Base-by-base conservation (phyloP, 2,797 vertebrate species). In the Lacerta viridis region DNA sequence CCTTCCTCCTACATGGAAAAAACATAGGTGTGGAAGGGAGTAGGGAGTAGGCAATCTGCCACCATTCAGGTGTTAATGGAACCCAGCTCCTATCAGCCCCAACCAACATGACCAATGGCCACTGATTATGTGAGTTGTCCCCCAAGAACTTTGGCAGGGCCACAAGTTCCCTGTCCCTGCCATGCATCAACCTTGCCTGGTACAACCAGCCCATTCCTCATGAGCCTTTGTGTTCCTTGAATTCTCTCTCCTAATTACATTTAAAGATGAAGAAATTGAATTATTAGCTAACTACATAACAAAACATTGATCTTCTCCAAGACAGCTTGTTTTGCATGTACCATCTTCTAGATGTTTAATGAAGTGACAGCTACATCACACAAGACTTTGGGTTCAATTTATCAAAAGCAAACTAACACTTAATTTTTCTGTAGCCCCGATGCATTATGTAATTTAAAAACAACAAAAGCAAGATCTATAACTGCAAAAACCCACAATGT, bases 281-380 rank as follows among this genome's bases (percentile, higher is more conserved):
- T 0, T 0, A 88, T 94, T 94, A 90, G 83, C 90, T 94, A 85
- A 94, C 89, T 72, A 80, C n/a, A 36, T 82, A 86, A 88, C 27
- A 92, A 0, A 2, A 86, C 88, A 86, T 85, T 55, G 66, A 85
- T 83, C 33, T 90, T 90, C 87, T 90, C 66, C 85, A 90, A 93
- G 90, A 88, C 89, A 93, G 83, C 85, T 93, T 95, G 87, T 74
- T 93, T 93, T 92, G 86, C 93, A 86, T 93, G 91, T 94, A 84
- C 83, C 69, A 86, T 92, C 90, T 87, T 92, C 39, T 82, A 90
- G 92, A 88, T 87, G 55, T 92, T 93, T 93, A 94, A 93, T 93
- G 92, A 95, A 94, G 93, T 89, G 91, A 86, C 92, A 94, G 91
- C 85, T 81, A 59, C 77, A 91, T 90, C 86, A 84, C 84, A 90